phyloP scores from a whole-genome alignment of 2,888 invertebrate genomes.

The Agriotes lineatus region DNA sequence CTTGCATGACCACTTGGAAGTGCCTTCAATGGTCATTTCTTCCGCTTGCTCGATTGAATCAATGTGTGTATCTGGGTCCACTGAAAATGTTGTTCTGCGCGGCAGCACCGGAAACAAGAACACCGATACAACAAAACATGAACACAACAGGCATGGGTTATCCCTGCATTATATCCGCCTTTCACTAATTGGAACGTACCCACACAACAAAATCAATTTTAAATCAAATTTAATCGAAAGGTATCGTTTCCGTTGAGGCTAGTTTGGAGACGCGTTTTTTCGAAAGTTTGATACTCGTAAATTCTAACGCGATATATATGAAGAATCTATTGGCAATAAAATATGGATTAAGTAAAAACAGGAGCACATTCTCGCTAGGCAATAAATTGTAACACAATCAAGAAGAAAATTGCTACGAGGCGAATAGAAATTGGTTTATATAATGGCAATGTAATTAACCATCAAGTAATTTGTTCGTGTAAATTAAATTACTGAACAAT shows the following conservation, averaged over 20 bases:
- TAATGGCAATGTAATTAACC: conserved; percentile 1
- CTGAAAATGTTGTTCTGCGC: conserved; percentile 95
- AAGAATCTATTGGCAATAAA: too few species aligned
- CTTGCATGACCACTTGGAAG: conserved; percentile 99
- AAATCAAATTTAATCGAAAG: background rate
- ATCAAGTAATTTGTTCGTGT: conserved; percentile 2
- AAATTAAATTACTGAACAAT: conserved; percentile 15
- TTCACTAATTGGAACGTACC: conserved; percentile 45
- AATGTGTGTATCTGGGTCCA: conserved; percentile 97
- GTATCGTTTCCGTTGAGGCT: too few species aligned
- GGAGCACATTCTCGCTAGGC: too few species aligned
- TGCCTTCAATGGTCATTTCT: conserved; percentile 98
- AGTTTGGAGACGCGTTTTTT: too few species aligned
- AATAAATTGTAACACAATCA: background rate
- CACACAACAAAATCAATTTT: conserved; percentile 46
- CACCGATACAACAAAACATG: conserved; percentile 62
- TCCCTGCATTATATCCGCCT: conserved; percentile 29
- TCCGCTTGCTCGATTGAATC: conserved; percentile 98
- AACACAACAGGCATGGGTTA: conserved; percentile 53
- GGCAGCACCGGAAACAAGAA: conserved; percentile 66
- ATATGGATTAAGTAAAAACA: background rate
- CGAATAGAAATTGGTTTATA: conserved; percentile 1
- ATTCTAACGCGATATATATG: too few species aligned
- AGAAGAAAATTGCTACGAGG: background rate
- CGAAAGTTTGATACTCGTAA: background rate